Base-by-base conservation (phyloP, 2,797 vertebrate species). In the Danio kyathit region DNA sequence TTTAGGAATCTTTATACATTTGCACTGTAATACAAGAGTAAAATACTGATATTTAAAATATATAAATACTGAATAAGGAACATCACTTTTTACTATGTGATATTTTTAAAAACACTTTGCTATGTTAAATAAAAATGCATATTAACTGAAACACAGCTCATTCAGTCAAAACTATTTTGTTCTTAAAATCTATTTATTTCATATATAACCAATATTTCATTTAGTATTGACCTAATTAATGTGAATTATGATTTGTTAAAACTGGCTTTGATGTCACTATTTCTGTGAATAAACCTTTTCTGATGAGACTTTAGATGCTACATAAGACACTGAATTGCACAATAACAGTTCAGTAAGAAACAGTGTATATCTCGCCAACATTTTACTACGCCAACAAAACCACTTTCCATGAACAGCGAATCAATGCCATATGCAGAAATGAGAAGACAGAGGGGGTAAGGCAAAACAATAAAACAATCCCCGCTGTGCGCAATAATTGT, bases 401-500 rank as follows among this genome's bases (percentile, higher is more conserved):
- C 44, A 4, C 7, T 43, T 73, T 73, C 52, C 46, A 21, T 69
- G 46, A 73, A 70, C 29, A 40, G 14, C 64, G 76, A 74, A 83
- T 81, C 69, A 51, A 80, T 11, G 38, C 52, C 80, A 74, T 74
- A 51, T 71, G 64, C 43, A 74, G 52, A 49, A 67, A 52, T 19
- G 17, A 40, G 69, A 54, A 65, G 59, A 29, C 63, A 48, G 65
- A 17, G 48, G 56, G 19, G 57, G 52, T 41, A 44, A 59, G 29
- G 54, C n/a, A 59, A 80, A 63, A 82, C 70, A 82, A 85, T 83
- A 70, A 71, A 79, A 73, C 63, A 67, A 83, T 49, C 46, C 72
- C 77, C 44, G 82, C 82, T 83, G 82, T 67, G 80, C 73, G 70
- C 79, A 84, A 86, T 80, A 74, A 86, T 80, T 77, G 74, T 84